Evolutionary conservation across 1,140 invertebrate species (phyloP).

Genomic region (Panulirus ornatus): DNA sequence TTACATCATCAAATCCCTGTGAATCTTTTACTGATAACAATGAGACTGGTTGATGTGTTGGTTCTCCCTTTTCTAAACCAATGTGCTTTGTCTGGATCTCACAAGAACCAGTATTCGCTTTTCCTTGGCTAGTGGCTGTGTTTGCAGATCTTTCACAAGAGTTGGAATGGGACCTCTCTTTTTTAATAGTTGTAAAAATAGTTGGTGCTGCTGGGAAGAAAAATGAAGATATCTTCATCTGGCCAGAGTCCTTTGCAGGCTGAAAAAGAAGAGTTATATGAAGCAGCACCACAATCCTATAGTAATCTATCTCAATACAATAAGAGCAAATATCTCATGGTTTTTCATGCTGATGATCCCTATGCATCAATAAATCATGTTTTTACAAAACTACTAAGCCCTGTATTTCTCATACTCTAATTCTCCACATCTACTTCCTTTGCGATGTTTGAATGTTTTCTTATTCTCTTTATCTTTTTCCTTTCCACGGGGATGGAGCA

Average conservation of each 20-base stretch:
- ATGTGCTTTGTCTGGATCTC: background rate
- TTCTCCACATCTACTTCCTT: no score
- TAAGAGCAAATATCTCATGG: background rate
- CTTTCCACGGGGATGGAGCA: no score
- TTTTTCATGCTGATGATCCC: no score
- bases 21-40: background rate
- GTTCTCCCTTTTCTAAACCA: background rate
- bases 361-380: background rate
- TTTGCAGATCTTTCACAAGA: background rate
- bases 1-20: background rate
- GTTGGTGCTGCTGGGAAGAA: background rate
- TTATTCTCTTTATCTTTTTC: no score
- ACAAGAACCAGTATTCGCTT: background rate
- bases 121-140: background rate
- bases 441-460: no score
- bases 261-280: conserved; percentile 7
- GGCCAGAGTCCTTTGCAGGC: background rate
- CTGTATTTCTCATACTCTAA: no score
- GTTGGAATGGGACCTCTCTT: background rate
- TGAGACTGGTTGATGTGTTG: background rate
- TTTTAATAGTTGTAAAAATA: no score
- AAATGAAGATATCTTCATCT: conserved; percentile 40
- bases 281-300: no score
- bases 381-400: background rate
- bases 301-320: no score